Conservation (phyloP, 2,888 invertebrate genomes). For the Neocrepidodera transversa region DNA sequence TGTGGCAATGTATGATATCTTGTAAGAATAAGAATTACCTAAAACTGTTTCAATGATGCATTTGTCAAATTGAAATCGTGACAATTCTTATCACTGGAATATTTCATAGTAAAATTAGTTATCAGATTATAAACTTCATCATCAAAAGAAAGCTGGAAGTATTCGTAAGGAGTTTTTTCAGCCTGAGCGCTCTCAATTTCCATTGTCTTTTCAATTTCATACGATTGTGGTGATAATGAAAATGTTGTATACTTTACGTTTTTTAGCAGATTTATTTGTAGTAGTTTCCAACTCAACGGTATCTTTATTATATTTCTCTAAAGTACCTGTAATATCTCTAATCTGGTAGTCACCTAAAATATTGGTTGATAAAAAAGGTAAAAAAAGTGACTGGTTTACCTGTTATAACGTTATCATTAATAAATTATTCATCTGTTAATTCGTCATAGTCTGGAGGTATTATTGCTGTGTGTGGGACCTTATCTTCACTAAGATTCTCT, state of each 20-base stretch:
- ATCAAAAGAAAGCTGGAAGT: too few species aligned
- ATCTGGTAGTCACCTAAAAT: background rate
- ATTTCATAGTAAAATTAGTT: background rate
- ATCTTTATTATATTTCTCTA: background rate
- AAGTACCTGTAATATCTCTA: background rate
- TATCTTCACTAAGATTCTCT: too few species aligned
- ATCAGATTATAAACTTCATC: too few species aligned
- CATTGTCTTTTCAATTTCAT: too few species aligned
- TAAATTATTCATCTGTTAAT: too few species aligned
- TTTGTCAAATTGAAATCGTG: background rate
- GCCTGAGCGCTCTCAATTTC: too few species aligned
- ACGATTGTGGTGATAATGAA: too few species aligned
- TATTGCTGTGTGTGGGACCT: background rate
- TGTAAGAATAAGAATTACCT: background rate
- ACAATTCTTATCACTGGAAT: conserved; percentile 2
- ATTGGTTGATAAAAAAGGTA: too few species aligned
- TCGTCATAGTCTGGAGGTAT: background rate
- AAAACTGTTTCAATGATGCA: background rate
- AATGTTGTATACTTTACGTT: background rate
- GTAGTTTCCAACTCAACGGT: background rate
- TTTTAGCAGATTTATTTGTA: background rate
- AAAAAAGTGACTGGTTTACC: background rate
- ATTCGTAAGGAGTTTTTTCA: too few species aligned
- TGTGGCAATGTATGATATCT: conserved; percentile 4
- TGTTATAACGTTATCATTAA: background rate